Percentiles rank a stretch among this genome's conserved stretches.
Conservation (phyloP, 2,888 invertebrate genomes). For the Calameuta pallipes region DNA sequence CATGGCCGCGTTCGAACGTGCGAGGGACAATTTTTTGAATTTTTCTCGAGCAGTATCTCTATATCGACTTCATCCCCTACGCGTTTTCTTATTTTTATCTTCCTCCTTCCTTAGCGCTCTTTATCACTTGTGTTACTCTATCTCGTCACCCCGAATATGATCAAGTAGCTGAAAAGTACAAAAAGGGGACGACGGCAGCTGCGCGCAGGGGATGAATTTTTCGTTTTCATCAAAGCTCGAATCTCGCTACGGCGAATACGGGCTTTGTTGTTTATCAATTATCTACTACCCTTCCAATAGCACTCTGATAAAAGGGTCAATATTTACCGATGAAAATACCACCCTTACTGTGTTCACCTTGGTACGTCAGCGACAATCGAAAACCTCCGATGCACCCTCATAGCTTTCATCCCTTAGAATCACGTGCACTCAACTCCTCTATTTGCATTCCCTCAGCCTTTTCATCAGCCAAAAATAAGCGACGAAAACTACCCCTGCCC, state of each 20-base stretch:
- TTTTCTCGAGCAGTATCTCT: too few species aligned
- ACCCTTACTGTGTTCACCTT: neutral
- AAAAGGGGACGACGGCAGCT: neutral
- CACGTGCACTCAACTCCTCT: too few species aligned
- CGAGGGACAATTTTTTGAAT: neutral
- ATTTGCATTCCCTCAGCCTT: neutral
- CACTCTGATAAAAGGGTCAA: conserved; percentile 1
- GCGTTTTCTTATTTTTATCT: neutral
- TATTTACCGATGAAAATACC: neutral
- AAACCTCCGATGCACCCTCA: neutral
- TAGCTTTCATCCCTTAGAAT: neutral
- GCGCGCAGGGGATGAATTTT: neutral
- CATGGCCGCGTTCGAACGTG: neutral
- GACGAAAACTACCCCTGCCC: neutral
- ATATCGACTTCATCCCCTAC: too few species aligned
- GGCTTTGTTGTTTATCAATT: conserved; percentile 4
- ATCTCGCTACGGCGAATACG: neutral
- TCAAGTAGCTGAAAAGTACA: neutral
- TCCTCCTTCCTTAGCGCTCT: neutral
- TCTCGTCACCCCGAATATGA: neutral
- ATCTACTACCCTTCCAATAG: neutral
- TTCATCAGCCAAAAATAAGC: neutral
- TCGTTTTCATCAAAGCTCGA: neutral
- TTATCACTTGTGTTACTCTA: neutral
- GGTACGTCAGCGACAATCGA: neutral